Percentiles rank a stretch among this genome's conserved stretches.
phyloP scores from a whole-genome alignment of 1,140 invertebrate species.

The Caenorhabditis tropicalis region DNA sequence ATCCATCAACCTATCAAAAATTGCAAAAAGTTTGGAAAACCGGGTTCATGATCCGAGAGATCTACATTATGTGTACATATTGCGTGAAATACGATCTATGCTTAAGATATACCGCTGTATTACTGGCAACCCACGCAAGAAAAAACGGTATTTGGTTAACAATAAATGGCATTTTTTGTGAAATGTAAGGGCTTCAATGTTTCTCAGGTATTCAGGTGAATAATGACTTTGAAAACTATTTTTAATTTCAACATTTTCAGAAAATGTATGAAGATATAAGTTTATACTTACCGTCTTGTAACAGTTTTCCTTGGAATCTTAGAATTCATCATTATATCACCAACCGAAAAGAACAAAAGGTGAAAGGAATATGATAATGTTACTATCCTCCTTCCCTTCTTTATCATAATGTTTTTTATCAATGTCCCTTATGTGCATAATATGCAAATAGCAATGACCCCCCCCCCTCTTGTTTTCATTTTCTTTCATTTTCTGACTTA shows the following conservation, averaged over 20 bases:
- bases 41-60: not conserved
- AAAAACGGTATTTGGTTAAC: not conserved
- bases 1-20: not conserved
- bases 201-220: not conserved
- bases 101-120: not conserved
- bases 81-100: slow-evolving; percentile 13
- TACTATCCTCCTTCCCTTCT: not conserved
- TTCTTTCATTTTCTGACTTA: not conserved
- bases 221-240: too few species aligned
- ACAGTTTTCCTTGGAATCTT: too few species aligned
- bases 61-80: not conserved
- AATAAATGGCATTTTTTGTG: too few species aligned
- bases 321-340: too few species aligned
- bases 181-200: too few species aligned
- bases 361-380: not conserved
- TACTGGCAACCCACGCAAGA: not conserved
- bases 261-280: too few species aligned
- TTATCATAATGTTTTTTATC: not conserved
- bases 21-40: not conserved
- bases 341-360: too few species aligned
- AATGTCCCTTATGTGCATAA: not conserved
- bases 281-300: too few species aligned
- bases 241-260: too few species aligned
- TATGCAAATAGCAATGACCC: not conserved
- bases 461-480: too few species aligned